Evolutionary conservation across 2,797 vertebrate species (phyloP), one percentile per base, ranked within the genome.

Genomic region (Manis pentadactyla): DNA sequence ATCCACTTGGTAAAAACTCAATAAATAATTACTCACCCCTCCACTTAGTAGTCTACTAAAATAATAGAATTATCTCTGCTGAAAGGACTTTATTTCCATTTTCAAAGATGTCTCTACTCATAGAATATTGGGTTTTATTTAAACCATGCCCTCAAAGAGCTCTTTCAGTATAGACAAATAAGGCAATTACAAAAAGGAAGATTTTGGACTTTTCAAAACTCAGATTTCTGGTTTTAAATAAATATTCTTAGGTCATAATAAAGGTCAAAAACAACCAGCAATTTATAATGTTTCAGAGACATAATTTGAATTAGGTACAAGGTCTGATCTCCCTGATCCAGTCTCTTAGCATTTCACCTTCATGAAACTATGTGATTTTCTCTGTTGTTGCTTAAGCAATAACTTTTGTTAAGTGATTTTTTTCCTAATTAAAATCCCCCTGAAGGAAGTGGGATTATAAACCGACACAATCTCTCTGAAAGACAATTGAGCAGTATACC

Each of bases 81-180:
- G 21, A 96, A 94, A 91, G n/a, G 9, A 74, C 10, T 87, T 55
- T 82, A 69, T 90, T 66, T 64, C 15, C 25, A 63, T 31, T 82
- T 96, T 93, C 73, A 92, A 87, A 15, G 57, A 68, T 55, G 92
- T 90, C 42, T 96, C 73, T 87, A 78, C 57, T 91, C 39, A 77
- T 5, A 64, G 39, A 92, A 83, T 74, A 93, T 25, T 93, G 53
- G 39, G 4, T 79, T 90, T 64, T 61, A 93, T 73, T 14, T 95
- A 51, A 10, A 77, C 74, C 37, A 92, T 31, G 37, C 19, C n/a
- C n/a, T 91, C 23, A 96, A 77, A 21, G 23, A 81, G 42, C 17
- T 82, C 79, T 94, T 92, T 39, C 29, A n/a, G 46, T 66, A 64
- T 91, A 23, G 59, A 81, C 79, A 95, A 96, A 84, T 81, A 31